These are phyloP conservation scores for Lepus townsendii DNA, from an alignment of 2,797 vertebrate species.

Conservation along the genomic window DNA sequence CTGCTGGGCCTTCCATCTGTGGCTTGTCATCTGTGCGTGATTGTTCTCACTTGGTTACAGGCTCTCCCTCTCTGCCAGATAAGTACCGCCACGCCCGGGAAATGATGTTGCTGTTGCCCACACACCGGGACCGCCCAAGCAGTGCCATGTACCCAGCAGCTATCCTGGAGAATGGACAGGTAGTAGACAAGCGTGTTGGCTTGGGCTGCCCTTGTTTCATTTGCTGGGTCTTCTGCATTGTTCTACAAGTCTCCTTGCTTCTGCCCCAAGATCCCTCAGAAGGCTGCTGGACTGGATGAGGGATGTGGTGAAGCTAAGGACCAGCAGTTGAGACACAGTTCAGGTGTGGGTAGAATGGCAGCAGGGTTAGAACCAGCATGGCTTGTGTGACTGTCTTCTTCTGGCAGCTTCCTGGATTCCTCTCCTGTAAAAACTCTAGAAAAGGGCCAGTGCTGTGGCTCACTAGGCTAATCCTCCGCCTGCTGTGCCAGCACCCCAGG, in stretches of 20 bases:
- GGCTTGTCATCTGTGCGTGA: constrained; percentile 90
- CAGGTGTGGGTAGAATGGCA: background rate
- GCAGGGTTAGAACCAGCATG: background rate
- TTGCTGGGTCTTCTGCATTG: background rate
- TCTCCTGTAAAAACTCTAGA: background rate
- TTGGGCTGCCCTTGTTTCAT: background rate
- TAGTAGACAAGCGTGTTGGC: constrained; percentile 80
- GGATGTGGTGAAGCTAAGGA: background rate
- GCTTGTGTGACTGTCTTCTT: background rate
- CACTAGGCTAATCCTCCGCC: too few species aligned
- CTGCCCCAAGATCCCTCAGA: background rate
- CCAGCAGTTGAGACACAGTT: background rate
- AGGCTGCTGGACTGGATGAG: background rate
- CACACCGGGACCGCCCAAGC: constrained; percentile 96
- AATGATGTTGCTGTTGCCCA: constrained; percentile 96
- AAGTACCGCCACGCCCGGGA: constrained; percentile 98
- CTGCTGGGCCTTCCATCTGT: constrained; percentile 83
- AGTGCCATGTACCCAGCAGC: constrained; percentile 97
- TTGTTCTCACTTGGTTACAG: constrained; percentile 93
- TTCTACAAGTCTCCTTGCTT: background rate
- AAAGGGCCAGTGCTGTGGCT: too few species aligned
- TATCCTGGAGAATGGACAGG: constrained; percentile 97
- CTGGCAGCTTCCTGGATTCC: background rate
- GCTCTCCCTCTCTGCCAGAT: constrained; percentile 98
- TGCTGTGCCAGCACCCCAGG: too few species aligned